phyloP scores from a whole-genome alignment of 1,140 invertebrate species.

The Asobara japonica region DNA sequence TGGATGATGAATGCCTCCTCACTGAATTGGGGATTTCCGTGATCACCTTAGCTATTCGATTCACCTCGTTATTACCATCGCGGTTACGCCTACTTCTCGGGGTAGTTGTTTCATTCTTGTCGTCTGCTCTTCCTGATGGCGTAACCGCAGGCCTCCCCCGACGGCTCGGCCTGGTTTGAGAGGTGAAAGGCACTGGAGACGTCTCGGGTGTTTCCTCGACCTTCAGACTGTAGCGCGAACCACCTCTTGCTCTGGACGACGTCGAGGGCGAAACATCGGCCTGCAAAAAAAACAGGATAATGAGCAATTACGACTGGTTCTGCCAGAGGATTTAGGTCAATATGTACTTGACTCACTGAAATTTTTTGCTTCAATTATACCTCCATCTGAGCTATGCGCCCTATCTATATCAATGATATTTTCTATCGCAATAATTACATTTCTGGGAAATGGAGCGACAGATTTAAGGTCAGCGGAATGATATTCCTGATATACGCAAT shows the following conservation, averaged over 20 bases:
- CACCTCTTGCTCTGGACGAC: constrained; percentile 42
- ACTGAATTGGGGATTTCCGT: background rate
- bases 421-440: no score
- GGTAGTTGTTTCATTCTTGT: constrained; percentile 25
- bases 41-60: background rate
- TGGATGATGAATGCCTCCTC: background rate
- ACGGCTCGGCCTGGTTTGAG: constrained; percentile 24
- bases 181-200: constrained; percentile 33
- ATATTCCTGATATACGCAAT: no score
- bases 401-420: no score
- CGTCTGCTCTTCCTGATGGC: background rate
- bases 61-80: constrained; percentile 24
- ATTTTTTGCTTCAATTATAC: no score
- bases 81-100: constrained; percentile 21
- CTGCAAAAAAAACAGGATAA: constrained; percentile 42
- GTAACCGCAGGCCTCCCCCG: background rate
- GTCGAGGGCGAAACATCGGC: constrained; percentile 44
- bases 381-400: no score
- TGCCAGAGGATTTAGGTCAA: background rate
- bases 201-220: constrained; percentile 38
- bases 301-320: background rate
- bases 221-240: constrained; percentile 48
- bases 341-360: no score
- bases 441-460: background rate
- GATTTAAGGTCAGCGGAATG: background rate